Base-by-base conservation (phyloP, 1,140 invertebrate genomes). In the Microplitis mediator region DNA sequence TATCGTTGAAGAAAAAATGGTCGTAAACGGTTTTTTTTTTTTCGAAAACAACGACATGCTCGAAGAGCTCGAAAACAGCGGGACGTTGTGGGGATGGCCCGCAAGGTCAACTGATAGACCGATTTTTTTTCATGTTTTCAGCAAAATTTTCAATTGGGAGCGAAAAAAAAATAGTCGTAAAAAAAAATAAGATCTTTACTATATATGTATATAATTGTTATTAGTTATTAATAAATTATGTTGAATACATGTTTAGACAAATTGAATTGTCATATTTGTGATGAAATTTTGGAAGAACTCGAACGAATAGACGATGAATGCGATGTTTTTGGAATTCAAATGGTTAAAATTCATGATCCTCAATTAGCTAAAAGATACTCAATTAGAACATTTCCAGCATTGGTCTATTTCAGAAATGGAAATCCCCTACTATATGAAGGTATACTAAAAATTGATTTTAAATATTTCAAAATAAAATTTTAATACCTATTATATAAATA, bases 291-390 rank as follows among this genome's bases (percentile, higher is more conserved):
- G 23, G 94, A 95, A 80, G 95, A 94, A 72, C 83, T 98, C 69
- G 96, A 97, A 85, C 92, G 93, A 70, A 95, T 98, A 75, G 96
- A 97, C 81, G 95, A 97, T 80, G 95, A 98, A 82, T 95, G 94
- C 81, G 96, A 97, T 82, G 91, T 95, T 0, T 97, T 95, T 84
- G 96, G 96, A 50, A 97, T 98, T 77, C 95, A 97, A 78, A 92
- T 98, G 91, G 96, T 98, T 0, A 95, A 97, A 84, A 97, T 98
- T 79, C 94, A 96, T 84, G 96, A 98, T 88, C 93, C 94, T 0
- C 94, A 95, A 80, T 82, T 97, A 69, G 95, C 95, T 3, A 96
- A 96, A 80, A 90, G 95, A 73, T 97, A 97, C 87, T 97, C 95
- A 36, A 97, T 98, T 65, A 97, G 97, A 85, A 97, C 95, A 35